Conservation (phyloP, 35 echinoderm and acorn worm species). For the Nesometra sesokonis region DNA sequence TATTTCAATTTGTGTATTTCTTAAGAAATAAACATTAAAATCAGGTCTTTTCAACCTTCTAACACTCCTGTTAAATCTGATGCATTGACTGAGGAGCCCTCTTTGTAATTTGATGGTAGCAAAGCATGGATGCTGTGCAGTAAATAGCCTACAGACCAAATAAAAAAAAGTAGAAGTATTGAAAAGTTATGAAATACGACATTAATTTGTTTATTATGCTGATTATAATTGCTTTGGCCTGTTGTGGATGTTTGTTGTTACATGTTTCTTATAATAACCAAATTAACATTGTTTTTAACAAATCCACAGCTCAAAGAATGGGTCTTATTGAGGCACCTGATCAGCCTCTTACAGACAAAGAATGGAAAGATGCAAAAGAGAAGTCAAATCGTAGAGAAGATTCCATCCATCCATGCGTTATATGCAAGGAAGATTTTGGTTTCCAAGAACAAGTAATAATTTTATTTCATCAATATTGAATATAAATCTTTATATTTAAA, state of each 20-base stretch:
- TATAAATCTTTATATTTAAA: background rate
- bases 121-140: no score
- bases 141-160: no score
- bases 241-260: background rate
- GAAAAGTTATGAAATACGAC: background rate
- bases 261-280: background rate
- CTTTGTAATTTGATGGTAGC: no score
- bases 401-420: conserved; percentile 68
- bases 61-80: no score
- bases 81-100: no score
- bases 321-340: conserved; percentile 74
- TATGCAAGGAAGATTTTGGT: conserved; percentile 98
- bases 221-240: background rate
- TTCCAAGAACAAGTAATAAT: conserved; percentile 57
- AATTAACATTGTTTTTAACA: background rate
- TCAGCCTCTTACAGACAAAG: conserved; percentile 48
- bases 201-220: background rate
- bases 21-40: no score
- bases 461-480: background rate
- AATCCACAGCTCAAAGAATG: conserved; percentile 59
- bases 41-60: no score
- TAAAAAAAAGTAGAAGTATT: no score
- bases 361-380: conserved; percentile 61
- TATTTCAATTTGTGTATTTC: no score
- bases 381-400: conserved; percentile 87